phyloP scores from a whole-genome alignment of 2,797 vertebrate genomes.

The Poecilia gillii region DNA sequence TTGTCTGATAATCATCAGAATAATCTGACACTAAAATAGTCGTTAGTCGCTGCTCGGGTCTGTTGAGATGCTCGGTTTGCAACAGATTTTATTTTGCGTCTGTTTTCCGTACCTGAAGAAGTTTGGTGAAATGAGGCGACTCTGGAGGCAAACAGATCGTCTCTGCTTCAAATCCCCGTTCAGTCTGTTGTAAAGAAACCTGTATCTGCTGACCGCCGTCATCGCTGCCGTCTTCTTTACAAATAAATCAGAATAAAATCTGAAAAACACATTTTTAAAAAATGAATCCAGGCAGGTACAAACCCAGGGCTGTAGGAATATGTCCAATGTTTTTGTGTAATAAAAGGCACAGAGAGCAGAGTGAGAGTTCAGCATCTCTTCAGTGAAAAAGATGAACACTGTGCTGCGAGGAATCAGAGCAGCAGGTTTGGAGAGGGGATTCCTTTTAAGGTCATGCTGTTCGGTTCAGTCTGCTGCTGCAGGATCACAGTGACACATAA shows the following conservation, averaged over 20 bases:
- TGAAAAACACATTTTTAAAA: conserved; percentile 5
- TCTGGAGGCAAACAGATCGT: conserved; percentile 28
- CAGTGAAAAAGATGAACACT: conserved; percentile 57
- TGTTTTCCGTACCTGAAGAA: conserved; percentile 59
- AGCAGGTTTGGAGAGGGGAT: conserved; percentile 55
- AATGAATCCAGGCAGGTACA: neutral
- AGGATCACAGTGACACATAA: conserved; percentile 41
- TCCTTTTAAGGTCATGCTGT: conserved; percentile 81
- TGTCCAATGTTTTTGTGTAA: neutral
- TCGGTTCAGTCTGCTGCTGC: conserved; percentile 43
- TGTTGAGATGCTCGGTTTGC: neutral
- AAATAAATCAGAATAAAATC: conserved; percentile 7
- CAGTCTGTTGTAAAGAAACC: conserved; percentile 63
- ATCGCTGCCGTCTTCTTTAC: conserved; percentile 47
- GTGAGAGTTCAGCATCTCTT: conserved; percentile 5
- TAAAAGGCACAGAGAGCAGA: conserved; percentile 9
- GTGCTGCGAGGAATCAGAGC: conserved; percentile 59
- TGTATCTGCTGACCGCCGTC: conserved; percentile 56
- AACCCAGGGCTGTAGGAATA: conserved; percentile 5
- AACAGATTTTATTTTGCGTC: neutral
- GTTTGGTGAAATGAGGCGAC: conserved; percentile 18
- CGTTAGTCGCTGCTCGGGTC: too few relatives aligned
- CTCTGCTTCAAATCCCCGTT: conserved; percentile 46
- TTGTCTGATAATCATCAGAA: too few relatives aligned
- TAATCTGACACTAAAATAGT: too few relatives aligned